These are phyloP conservation scores for Haliaeetus leucogaster DNA, from an alignment of 2,113 vertebrate species.

Conservation along the genomic window DNA sequence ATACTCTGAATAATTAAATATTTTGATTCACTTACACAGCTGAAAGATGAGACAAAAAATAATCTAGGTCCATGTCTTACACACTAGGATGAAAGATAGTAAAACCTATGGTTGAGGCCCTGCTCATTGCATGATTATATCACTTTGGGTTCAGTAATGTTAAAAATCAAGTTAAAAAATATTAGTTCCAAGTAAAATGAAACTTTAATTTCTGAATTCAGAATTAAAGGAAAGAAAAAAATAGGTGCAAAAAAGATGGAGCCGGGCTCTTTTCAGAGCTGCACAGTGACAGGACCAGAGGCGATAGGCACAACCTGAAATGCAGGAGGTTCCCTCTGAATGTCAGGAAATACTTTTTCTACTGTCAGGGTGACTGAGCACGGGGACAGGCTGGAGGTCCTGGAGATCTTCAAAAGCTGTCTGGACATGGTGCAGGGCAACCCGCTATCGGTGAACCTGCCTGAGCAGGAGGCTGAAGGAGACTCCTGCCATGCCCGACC, in stretches of 20 bases:
- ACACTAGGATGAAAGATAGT: neutral
- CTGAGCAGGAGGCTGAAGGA: neutral
- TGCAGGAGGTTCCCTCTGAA: neutral
- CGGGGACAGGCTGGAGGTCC: neutral
- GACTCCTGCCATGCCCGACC: fast-evolving
- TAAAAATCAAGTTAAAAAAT: neutral
- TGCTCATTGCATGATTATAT: neutral
- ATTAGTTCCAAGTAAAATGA: neutral
- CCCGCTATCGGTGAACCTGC: neutral
- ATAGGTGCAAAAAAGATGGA: neutral
- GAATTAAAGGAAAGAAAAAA: neutral
- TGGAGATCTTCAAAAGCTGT: neutral
- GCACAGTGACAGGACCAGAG: neutral
- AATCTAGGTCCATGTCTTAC: neutral
- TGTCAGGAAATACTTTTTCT: neutral
- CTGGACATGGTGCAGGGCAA: neutral
- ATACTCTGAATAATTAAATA: neutral
- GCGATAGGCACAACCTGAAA: neutral
- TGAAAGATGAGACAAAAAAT: neutral
- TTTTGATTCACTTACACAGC: neutral
- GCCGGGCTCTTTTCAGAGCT: neutral
- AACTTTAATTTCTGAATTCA: neutral
- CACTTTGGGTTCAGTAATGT: neutral
- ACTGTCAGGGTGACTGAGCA: neutral
- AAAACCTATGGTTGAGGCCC: fast-evolving